Evolutionary conservation across 2,113 vertebrate species (phyloP), one percentile per base, ranked within the genome.

Genomic region (Entelurus aequoreus): DNA sequence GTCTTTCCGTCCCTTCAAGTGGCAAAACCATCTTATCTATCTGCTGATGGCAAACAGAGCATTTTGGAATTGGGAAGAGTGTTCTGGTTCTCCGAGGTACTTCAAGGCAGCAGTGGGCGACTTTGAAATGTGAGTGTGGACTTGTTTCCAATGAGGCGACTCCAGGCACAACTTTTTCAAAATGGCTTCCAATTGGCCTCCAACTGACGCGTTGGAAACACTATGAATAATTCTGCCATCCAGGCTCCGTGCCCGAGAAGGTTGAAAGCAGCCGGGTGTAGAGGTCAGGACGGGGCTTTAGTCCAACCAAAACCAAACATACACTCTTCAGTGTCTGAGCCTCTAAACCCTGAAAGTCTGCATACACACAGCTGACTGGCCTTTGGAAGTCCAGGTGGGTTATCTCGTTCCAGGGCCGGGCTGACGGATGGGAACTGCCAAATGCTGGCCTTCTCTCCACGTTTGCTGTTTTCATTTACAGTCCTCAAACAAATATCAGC

Each of bases 311-410:
- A 86, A 73, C 80, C 84, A 80, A 84, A 77, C 78, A 86, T 58
- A 73, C 64, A 60, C 72, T 42, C 11, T 68, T 80, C 54, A 69
- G 49, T 80, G 55, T 63, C 61, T 64, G 69, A 74, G 69, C 51
- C 71, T 72, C 68, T 69, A 48, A 64, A 56, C 56, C 62, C 54
- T 16, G 4, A 16, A 55, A 53, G 42, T 55, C 56, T 54, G 28
- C 72, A 48, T 66, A 70, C 62, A 60, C 19, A 53, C 44, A 76
- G 63, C 68, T 73, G 77, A 71, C 50, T 35, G 65, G 69, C 65
- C 74, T 87, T 86, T 87, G 77, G 87, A 77, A 57, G 76, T 73
- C 78, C 85, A 83, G 79, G 84, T 80, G 85, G 82, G 65, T 66
- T 50, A 68, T 85, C 82, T 50, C 21, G 66, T 85, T 83, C 62